Base-by-base conservation (phyloP, 2,888 invertebrate genomes). In the Ptychoptera contaminata region DNA sequence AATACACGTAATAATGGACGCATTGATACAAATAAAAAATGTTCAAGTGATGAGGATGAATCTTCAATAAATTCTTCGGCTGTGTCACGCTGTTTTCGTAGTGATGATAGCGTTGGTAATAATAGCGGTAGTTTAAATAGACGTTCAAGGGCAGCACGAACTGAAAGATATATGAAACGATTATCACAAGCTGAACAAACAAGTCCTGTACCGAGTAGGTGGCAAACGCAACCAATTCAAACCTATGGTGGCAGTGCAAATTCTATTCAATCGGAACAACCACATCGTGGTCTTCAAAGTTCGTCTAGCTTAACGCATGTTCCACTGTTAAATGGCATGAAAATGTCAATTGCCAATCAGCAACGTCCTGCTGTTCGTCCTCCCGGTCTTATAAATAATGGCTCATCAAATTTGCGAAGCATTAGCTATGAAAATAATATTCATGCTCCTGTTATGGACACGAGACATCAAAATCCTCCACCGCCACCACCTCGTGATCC, bases 401-500 rank as follows among this genome's bases (percentile, higher is more conserved):
- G n/a, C 9, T 23, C 23, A 23, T 23, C 23, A 23, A 23, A 55
- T 1, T 62, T 62, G 50, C 58, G 64, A 2, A 62, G 65, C 55
- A 58, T 64, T 14, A 64, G 65, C 55, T 65, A 59, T 37, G 64
- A 65, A 42, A 64, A 58, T 44, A 62, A 65, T 40, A 63, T 65
- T 11, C 60, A 65, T 39, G 40, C 62, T 45, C 63, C 61, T 48
- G 23, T 23, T 23, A 5, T 23, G 23, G 23, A 23, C 7, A 23
- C 7, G 23, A 3, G 23, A 5, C 14, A 10, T 32, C 8, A 14
- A 40, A 56, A 74, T 34, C 83, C 85, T 6, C 85, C 86, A 0
- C 77, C 80, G 4, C 85, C 85, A 29, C 85, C 86, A 1, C 84
- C 85, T n/a, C 68, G 82, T 53, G 83, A 82, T 62, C 82, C 79